Base-by-base conservation (phyloP, 1,140 invertebrate genomes). In the Drosophila tropicalis region DNA sequence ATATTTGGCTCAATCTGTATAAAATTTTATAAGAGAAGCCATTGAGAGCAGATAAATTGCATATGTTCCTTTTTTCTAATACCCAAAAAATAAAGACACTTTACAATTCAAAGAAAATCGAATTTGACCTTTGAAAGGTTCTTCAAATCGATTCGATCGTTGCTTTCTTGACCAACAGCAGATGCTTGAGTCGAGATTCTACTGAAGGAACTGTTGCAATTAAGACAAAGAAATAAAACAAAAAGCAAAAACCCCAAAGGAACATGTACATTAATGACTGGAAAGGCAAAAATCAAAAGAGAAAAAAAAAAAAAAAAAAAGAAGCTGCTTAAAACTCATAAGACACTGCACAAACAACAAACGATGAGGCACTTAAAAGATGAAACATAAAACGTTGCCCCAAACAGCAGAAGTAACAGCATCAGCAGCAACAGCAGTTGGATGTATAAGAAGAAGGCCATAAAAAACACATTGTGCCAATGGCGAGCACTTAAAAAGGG, bases 401-500 rank as follows among this genome's bases (percentile, higher is more conserved):
- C 68, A 68, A 47, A 22, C 44, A 39, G 36, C 36, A 39, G 10
- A 39, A 39, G 36, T 25, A 25, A 25, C 22, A 25, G 22, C 22
- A 25, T 25, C 22, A 25, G 22, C 44, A 51, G 44, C 44, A 7
- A 15, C 44, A 51, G 36, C 36, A 51, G 44, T 51, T 51, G 44
- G 10, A 51, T 51, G 17, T 51, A 51, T 51, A 66, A 60, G 57
- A 56, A 56, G 81, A 75, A 87, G 79, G 62, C 79, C 82, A 89
- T 89, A 83, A 87, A 87, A 87, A 80, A 89, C 79, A 87, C 83
- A 87, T 89, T 86, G 83, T 87, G 79, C 83, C 67, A 63, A 54
- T 76, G 44, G 44, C 44, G 76, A 72, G 84, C 79, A 80, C 84
- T 86, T 83, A 75, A 86, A 78, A 82, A 72, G 62, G 60, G 71